A percentile compares a stretch with the other conserved stretches of the same genome.
phyloP scores from a whole-genome alignment of 2,113 vertebrate species.

The Semnornis frantzii region DNA sequence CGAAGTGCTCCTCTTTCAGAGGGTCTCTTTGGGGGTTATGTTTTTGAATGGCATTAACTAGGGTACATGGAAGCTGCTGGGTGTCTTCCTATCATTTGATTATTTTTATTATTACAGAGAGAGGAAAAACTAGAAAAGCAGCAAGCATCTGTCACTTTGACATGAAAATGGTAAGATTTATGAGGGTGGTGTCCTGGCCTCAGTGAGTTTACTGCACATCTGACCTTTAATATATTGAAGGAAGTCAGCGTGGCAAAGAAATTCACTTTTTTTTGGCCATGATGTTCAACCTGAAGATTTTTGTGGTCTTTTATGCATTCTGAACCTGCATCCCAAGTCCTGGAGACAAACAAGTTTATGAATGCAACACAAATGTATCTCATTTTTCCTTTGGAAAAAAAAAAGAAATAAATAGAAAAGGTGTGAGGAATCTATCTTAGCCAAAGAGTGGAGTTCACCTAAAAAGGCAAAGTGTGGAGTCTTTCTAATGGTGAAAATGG shows the following conservation, averaged over 20 bases:
- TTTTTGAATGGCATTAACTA: not conserved
- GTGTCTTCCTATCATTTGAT: not conserved
- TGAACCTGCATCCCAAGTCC: not conserved
- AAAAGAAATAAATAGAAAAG: not conserved
- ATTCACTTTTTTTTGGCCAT: not conserved
- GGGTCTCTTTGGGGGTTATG: fast-evolving
- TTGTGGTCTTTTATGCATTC: not conserved
- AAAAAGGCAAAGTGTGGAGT: not conserved
- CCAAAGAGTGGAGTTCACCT: not conserved
- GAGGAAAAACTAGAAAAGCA: not conserved
- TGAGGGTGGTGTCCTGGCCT: not conserved
- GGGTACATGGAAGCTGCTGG: not conserved
- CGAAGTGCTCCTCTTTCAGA: not conserved
- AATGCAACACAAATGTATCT: not conserved
- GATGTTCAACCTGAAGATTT: slow-evolving; percentile 18
- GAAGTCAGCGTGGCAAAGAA: not conserved
- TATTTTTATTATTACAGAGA: not conserved
- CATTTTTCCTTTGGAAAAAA: not conserved
- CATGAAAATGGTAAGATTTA: not conserved
- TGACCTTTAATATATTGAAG: not conserved
- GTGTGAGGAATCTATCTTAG: not conserved
- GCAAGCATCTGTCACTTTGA: not conserved
- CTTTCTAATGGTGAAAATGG: not conserved
- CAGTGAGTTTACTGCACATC: not conserved
- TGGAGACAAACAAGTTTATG: not conserved